Conservation (phyloP, 2,797 vertebrate genomes). For the Rousettus madagascariensis region DNA sequence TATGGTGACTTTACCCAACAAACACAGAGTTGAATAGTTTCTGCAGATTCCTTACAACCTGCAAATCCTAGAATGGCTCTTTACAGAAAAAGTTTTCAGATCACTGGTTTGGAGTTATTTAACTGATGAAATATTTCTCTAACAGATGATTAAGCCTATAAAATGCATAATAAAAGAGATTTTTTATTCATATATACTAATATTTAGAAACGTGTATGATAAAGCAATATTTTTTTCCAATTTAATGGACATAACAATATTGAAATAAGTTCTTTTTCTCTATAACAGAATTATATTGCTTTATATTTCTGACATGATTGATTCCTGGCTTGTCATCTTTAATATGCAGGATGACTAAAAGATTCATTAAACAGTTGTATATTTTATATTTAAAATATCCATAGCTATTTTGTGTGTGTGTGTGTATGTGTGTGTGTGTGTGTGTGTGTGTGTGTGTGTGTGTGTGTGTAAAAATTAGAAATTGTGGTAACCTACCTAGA, state of each 20-base stretch:
- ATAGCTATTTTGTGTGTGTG: background rate
- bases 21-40: background rate
- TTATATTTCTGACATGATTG: background rate
- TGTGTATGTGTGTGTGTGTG: conserved; percentile 9
- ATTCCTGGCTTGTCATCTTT: conserved; percentile 21
- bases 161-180: background rate
- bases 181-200: background rate
- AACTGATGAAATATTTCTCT: background rate
- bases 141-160: background rate
- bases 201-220: background rate
- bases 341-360: background rate
- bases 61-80: background rate
- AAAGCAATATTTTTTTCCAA: background rate
- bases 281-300: background rate
- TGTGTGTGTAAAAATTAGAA: conserved; percentile 61
- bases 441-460: background rate
- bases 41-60: background rate
- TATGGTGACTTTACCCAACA: background rate
- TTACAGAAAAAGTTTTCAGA: background rate
- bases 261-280: conserved; percentile 20
- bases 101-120: background rate
- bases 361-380: background rate
- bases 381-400: conserved; percentile 66
- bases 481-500: conserved; percentile 40
- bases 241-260: background rate